phyloP scores from a whole-genome alignment of 1,140 invertebrate genomes.

The Teleopsis dalmanni region DNA sequence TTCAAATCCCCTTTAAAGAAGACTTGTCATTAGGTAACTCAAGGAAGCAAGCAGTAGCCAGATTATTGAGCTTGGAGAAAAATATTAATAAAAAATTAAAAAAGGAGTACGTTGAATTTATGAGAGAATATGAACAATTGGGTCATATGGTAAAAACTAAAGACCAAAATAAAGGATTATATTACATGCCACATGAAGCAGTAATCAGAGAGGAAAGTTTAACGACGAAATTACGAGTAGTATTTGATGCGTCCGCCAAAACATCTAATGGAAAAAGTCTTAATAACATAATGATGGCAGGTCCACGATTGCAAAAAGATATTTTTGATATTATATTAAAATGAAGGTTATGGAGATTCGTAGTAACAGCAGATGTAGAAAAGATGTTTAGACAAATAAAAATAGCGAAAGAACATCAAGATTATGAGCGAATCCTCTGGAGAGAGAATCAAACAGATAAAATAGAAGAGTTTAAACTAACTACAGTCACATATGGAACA shows the following conservation, averaged over 20 bases:
- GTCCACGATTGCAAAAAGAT: constrained; percentile 26
- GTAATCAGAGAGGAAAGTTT: constrained; percentile 3
- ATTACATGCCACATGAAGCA: constrained; percentile 11
- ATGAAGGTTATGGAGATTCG: constrained; percentile 29
- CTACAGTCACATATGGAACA: constrained; percentile 34
- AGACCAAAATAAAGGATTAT: not conserved
- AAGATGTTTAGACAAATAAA: constrained; percentile 37
- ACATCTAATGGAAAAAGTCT: constrained; percentile 18
- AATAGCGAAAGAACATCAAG: not conserved
- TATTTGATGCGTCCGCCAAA: constrained; percentile 27
- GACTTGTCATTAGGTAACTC: not conserved
- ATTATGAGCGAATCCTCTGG: constrained; percentile 3
- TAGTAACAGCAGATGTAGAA: constrained; percentile 26
- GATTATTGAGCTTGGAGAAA: constrained; percentile 1
- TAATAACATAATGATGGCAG: constrained; percentile 34
- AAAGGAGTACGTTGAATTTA: constrained; percentile 2
- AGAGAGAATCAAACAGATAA: constrained; percentile 7
- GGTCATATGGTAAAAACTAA: constrained; percentile 9
- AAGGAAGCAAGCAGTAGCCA: not conserved
- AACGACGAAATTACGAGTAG: constrained; percentile 26
- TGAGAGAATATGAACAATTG: constrained; percentile 5
- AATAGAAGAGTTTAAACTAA: constrained; percentile 24
- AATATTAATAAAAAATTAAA: not conserved
- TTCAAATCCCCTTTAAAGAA: constrained; percentile 4
- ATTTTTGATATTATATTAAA: constrained; percentile 36